Base-by-base conservation (phyloP, 2,113 vertebrate genomes). In the Phoxinus phoxinus region DNA sequence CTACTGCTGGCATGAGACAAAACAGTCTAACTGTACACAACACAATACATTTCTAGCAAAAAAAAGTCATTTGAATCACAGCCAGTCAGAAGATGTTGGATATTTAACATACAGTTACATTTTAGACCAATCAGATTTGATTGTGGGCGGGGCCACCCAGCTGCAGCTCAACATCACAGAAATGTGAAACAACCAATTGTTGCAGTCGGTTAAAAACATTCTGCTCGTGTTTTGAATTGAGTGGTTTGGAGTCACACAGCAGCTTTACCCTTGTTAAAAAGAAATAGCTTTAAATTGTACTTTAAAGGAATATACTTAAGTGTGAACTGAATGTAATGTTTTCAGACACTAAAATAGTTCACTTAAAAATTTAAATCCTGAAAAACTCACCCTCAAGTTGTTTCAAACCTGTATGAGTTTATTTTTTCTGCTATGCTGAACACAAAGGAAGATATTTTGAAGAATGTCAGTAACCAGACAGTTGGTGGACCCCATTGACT, bases 1-100 rank as follows among this genome's bases (percentile, higher is more conserved):
- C 83, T 88, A 91, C 89, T 88, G 85, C 61, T 85, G 89, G 89
- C 85, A 87, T 87, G 83, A 93, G 91, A 87, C 88, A 80, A 77
- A 71, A 86, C 25, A 17, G 3, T 12, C 7, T 19, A 10, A 58
- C 67, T 53, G 48, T 35, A n/a, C 32, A 58, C 32, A 59, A 67
- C 63, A 81, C 17, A 19, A 30, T 30, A 48, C 59, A 65, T 81
- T 41, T 48, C 19, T 11, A 74, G n/a, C 41, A 73, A 73, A 73
- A 73, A 73, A 73, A 46, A 25, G 6, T 46, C 0, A 44, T 13
- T 13, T 46, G 41, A 73, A n/a, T 46, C 3, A 73, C 12, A 73
- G 23, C 37, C 71, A 13, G 11, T 44, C 23, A 72, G 37, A 77
- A 3, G 4, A 13, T 58, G 19, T 13, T 77, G 44, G 10, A n/a